Percentiles rank a stretch among this genome's conserved stretches.
phyloP scores from a whole-genome alignment of 1,140 invertebrate genomes.

The Notospermus geniculatus region DNA sequence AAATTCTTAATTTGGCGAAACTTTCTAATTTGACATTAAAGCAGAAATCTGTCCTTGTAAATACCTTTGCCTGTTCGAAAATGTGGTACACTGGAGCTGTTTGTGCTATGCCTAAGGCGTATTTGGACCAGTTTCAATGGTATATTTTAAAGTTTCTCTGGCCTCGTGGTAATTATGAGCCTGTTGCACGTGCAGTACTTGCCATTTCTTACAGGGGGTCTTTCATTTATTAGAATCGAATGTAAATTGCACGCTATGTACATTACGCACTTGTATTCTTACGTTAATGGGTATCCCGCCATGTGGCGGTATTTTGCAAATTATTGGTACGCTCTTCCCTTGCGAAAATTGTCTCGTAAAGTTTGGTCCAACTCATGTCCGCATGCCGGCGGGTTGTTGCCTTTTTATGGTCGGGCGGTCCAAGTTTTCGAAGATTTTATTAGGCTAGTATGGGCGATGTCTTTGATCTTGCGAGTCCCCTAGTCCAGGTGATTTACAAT shows the following conservation, averaged over 20 bases:
- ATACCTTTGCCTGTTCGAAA: constrained; percentile 25
- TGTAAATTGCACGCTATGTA: constrained; percentile 4
- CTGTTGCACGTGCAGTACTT: constrained; percentile 2
- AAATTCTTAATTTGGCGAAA: constrained; percentile 14
- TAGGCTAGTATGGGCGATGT: not conserved
- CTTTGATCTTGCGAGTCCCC: constrained; percentile 3
- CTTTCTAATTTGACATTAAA: constrained; percentile 22
- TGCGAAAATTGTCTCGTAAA: not conserved
- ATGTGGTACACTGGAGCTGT: constrained; percentile 25
- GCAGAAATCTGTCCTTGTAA: constrained; percentile 25
- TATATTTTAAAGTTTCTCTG: constrained; percentile 10
- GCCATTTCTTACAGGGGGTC: constrained; percentile 3
- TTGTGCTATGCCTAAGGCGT: constrained; percentile 19
- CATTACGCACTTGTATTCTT: constrained; percentile 9
- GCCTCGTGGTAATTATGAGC: constrained; percentile 3
- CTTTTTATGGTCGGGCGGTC: constrained; percentile 9
- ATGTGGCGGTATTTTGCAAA: constrained; percentile 4
- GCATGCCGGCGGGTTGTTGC: constrained; percentile 2
- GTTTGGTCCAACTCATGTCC: constrained; percentile 9
- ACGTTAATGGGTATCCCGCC: not conserved
- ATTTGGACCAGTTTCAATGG: not conserved
- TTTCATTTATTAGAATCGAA: constrained; percentile 9
- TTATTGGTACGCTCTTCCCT: constrained; percentile 14
- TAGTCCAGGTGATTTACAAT: not conserved
- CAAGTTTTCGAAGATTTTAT: constrained; percentile 9